Conservation (phyloP, 2,888 invertebrate genomes). For the Idaea aversata region DNA sequence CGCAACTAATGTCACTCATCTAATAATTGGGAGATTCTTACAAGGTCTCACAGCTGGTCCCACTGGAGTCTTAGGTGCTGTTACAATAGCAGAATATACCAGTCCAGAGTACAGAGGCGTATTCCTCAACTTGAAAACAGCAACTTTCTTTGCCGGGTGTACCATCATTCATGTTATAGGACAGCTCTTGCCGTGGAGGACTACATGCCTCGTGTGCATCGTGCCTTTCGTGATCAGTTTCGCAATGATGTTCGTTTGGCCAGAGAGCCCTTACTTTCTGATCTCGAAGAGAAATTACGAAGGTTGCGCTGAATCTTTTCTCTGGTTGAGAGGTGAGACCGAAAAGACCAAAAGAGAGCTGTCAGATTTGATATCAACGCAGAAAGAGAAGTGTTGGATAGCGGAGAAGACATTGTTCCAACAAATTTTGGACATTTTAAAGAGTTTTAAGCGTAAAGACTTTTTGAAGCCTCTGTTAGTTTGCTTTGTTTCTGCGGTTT, state of each 20-base stretch:
- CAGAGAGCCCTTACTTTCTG: slow-evolving; percentile 83
- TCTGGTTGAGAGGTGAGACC: slow-evolving; percentile 70
- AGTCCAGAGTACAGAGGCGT: slow-evolving; percentile 52
- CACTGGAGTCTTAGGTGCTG: slow-evolving; percentile 44
- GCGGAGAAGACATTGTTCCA: slow-evolving; percentile 15
- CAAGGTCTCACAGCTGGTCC: slow-evolving; percentile 46
- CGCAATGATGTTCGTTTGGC: slow-evolving; percentile 61
- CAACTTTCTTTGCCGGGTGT: slow-evolving; percentile 45
- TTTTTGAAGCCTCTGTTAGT: slow-evolving; percentile 52
- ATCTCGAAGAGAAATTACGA: slow-evolving; percentile 56
- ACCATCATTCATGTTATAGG: slow-evolving; percentile 44
- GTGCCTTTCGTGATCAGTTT: slow-evolving; percentile 40
- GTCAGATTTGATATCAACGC: slow-evolving; percentile 36
- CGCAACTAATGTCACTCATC: slow-evolving; percentile 33
- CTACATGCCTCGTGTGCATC: slow-evolving; percentile 39
- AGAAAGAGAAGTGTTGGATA: slow-evolving; percentile 18
- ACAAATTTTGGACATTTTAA: slow-evolving; percentile 29
- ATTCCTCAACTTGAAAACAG: slow-evolving; percentile 54
- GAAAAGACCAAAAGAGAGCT: slow-evolving; percentile 36
- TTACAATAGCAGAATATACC: slow-evolving; percentile 57
- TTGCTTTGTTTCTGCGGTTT: slow-evolving; percentile 35
- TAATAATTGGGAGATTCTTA: slow-evolving; percentile 45
- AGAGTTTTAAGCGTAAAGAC: slow-evolving; percentile 46
- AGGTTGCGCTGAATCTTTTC: slow-evolving; percentile 72
- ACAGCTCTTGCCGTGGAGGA: slow-evolving; percentile 44